A percentile compares a stretch with the other conserved stretches of the same genome.
phyloP scores from a whole-genome alignment of 2,113 vertebrate genomes.

The Solea solea region DNA sequence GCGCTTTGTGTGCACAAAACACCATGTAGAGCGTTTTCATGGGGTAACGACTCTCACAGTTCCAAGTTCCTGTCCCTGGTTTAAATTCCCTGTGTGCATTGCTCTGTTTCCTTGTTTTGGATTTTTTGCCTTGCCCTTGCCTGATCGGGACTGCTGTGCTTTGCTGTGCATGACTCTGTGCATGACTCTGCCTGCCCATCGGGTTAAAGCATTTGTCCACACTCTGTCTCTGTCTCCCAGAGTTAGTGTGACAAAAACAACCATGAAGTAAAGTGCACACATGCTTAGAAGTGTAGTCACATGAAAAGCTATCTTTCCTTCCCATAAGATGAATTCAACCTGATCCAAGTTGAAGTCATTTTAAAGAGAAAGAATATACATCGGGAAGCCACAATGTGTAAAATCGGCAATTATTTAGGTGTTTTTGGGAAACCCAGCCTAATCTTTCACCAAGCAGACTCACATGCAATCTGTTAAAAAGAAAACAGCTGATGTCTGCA shows the following conservation, averaged over 20 bases:
- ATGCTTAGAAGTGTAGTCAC: not conserved
- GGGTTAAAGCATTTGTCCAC: too few species aligned
- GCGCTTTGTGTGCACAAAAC: too few species aligned
- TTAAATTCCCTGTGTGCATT: too few species aligned
- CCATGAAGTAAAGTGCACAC: constrained; percentile 14
- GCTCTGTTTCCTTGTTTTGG: too few species aligned
- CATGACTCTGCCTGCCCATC: too few species aligned
- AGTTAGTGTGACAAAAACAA: not conserved
- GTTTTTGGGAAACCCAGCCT: constrained; percentile 27
- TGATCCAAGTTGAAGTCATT: not conserved
- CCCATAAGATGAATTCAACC: not conserved
- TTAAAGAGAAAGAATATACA: constrained; percentile 4
- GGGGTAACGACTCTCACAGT: too few species aligned
- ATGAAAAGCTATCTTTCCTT: not conserved
- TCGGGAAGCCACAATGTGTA: not conserved
- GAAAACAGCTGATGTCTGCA: not conserved
- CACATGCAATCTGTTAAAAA: constrained; percentile 10
- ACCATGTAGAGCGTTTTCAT: too few species aligned
- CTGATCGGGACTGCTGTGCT: too few species aligned
- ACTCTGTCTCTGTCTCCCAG: too few species aligned
- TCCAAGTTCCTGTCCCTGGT: too few species aligned
- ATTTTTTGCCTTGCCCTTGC: too few species aligned
- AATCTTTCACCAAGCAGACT: constrained; percentile 8
- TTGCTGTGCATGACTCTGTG: too few species aligned
- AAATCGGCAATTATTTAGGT: not conserved